A percentile compares a stretch with the other conserved stretches of the same genome.
phyloP scores from a whole-genome alignment of 2,113 vertebrate genomes.

The Oenanthe melanoleuca region DNA sequence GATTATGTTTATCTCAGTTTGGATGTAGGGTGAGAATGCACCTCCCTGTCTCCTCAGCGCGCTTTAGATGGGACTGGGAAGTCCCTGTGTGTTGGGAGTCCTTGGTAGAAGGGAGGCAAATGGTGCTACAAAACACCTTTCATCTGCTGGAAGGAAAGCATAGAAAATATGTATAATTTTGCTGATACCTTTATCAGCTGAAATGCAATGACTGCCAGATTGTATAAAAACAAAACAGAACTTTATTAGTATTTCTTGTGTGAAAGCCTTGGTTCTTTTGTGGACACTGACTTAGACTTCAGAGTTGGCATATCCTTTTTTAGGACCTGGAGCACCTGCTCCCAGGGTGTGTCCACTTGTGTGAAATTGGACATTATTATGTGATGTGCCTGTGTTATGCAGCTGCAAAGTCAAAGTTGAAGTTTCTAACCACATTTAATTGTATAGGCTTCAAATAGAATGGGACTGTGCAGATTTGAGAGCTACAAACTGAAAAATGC shows the following conservation, averaged over 20 bases:
- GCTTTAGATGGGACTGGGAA: background rate
- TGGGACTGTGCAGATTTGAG: background rate
- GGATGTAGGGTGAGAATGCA: background rate
- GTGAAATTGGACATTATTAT: background rate
- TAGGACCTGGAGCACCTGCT: background rate
- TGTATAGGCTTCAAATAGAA: background rate
- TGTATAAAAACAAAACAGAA: background rate
- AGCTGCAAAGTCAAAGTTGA: background rate
- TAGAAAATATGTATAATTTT: background rate
- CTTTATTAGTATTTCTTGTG: background rate
- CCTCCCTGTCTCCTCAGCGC: accelerated
- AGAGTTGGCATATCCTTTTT: background rate
- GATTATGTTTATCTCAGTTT: background rate
- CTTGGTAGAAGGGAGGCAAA: background rate
- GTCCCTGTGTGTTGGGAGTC: background rate
- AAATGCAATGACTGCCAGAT: background rate
- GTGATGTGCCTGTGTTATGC: background rate
- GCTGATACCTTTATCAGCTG: background rate
- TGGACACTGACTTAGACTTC: background rate
- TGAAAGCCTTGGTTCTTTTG: background rate
- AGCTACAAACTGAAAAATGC: background rate
- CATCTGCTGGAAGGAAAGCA: background rate
- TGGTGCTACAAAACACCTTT: background rate
- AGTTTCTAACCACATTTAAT: background rate
- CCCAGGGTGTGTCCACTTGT: background rate